Evolutionary conservation across 1,140 invertebrate genomes (phyloP), one percentile per base, ranked within the genome.

Genomic region (Drosophila nannoptera): DNA sequence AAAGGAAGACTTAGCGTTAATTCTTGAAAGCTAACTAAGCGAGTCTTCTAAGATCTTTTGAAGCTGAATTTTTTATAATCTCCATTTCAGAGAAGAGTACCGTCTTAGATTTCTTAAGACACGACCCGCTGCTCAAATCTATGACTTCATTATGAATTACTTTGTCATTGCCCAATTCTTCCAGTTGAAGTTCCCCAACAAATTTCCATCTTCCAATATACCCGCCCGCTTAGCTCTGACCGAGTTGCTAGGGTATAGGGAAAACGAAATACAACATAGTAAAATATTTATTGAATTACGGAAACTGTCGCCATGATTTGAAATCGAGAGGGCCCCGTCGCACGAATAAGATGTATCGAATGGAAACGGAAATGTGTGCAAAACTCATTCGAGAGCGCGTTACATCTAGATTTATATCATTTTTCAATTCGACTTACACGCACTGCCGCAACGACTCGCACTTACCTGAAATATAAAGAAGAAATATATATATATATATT

Each of bases 221-320:
- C 40, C 40, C 40, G 12, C 40, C 7, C 22, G 22, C 6, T 14
- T 14, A 4, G 11, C 8, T 40, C 22, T 22, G 22, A n/a, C 40
- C 12, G n/a, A 43, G 22, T 43, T 33, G n/a, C 49, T 42, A 68
- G 53, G 52, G 77, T 66, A 76, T 64, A 66, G 69, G 54, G 40
- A 35, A 60, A 32, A 32, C 69, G 72, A 83, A 73, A 68, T 76
- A 67, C 55, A 58, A 80, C 65, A 74, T 77, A 80, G 84, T 77
- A 70, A 68, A 83, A 77, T 54, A 80, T 80, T 84, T 78, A 83
- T 83, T 78, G 80, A 69, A 84, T 83, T 84, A 83, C 80, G 80
- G 81, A 83, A 86, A 60, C 80, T 80, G 66, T 66, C 63, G 65
- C 40, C 12, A 54, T 71, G 81, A 84, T 84, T 84, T 75, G 65